These are phyloP conservation scores for Metaphire vulgaris DNA, from an alignment of 1,140 invertebrate genomes.

Conservation along the genomic window DNA sequence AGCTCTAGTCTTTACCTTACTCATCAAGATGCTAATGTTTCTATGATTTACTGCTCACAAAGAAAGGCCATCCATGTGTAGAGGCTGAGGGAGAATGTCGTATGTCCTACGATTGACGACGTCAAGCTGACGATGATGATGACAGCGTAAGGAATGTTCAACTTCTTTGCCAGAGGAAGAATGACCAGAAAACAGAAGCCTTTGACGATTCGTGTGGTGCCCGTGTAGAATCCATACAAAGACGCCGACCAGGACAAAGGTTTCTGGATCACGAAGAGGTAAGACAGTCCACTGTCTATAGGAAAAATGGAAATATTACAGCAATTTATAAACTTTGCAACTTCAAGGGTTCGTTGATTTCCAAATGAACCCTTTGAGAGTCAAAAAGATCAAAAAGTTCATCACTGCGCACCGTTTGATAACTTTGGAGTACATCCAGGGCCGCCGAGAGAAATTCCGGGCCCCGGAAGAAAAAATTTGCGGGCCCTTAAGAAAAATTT, in stretches of 20 bases:
- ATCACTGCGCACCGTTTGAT: too few relatives aligned
- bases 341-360: too few relatives aligned
- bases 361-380: too few relatives aligned
- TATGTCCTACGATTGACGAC: not conserved
- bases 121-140: not conserved
- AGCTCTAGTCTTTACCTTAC: too few relatives aligned
- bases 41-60: not conserved
- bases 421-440: too few relatives aligned
- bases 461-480: too few relatives aligned
- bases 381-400: too few relatives aligned
- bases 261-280: slow-evolving; percentile 18
- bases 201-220: not conserved
- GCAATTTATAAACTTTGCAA: too few relatives aligned
- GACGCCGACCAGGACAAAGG: slow-evolving; percentile 12
- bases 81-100: not conserved
- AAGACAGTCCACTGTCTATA: not conserved
- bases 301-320: too few relatives aligned
- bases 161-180: slow-evolving; percentile 3
- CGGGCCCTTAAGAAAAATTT: too few relatives aligned
- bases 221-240: slow-evolving; percentile 19
- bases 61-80: slow-evolving; percentile 1
- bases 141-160: not conserved
- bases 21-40: too few relatives aligned
- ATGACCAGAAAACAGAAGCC: slow-evolving; percentile 1
- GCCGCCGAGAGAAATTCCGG: too few relatives aligned